Evolutionary conservation across 2,888 invertebrate genomes (phyloP), one percentile per base, ranked within the genome.

Genomic region (Ferdinandea cuprea): DNA sequence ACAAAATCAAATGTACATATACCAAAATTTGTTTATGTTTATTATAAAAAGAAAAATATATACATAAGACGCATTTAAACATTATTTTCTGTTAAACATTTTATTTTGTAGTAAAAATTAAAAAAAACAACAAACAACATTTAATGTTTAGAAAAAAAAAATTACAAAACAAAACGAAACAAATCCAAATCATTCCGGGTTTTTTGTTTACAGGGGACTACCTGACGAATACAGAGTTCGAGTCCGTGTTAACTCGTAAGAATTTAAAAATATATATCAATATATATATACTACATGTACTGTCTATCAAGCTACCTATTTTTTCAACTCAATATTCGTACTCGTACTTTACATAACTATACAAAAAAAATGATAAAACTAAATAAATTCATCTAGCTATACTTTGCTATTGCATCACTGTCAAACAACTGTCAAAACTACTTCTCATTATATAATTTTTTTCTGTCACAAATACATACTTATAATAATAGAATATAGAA

Each of bases 171-270:
- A 85, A 84, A 78, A 72, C 50, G 76, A 87, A 88, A 88, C 87
- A 87, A 87, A 86, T 87, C 86, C 87, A 87, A 86, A 86, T 87
- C 87, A 87, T 87, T 87, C 88, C 88, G 88, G 88, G 88, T 90
- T 91, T 91, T 89, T 90, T 90, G 90, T 89, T 91, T 91, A 89
- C 91, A 91, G 91, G 91, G 89, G 93, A 93, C 93, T 95, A 92
- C 94, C 94, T 92, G 94, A 95, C 92, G 94, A 94, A 93, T 96
- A 94, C 94, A 94, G 94, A 94, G 94, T 95, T 93, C 95, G 95
- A 93, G 94, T 95, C 93, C 94, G 95, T 94, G 93, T 95, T 92
- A 95, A 94, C 93, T 94, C 95, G 95, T 96, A 95, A 95, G 95
- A 92, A 80, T 86, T 85, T 87, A 85, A 77, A 85, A 74, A 85